A percentile compares a stretch with the other conserved stretches of the same genome.
These are phyloP conservation scores for Phaonia tiefii DNA, from an alignment of 2,888 invertebrate species.

Conservation along the genomic window DNA sequence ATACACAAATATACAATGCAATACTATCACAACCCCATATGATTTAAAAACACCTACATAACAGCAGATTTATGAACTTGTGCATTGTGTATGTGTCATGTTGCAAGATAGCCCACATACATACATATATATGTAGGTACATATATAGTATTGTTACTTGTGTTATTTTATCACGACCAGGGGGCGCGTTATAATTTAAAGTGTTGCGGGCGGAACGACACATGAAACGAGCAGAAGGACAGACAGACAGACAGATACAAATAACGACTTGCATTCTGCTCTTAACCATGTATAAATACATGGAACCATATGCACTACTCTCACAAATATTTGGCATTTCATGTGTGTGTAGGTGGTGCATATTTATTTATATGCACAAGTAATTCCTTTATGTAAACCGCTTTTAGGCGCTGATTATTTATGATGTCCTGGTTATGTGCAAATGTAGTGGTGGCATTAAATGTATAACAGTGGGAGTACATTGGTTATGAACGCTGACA, in stretches of 20 bases:
- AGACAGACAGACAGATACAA: no score
- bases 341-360: not conserved
- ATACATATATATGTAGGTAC: constrained; percentile 8
- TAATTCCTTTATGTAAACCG: constrained; percentile 8
- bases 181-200: constrained; percentile 37
- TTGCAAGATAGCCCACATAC: no score
- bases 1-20: not conserved
- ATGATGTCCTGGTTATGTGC: constrained; percentile 5
- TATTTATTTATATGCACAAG: constrained; percentile 6
- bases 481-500: no score
- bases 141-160: constrained; percentile 3
- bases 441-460: no score
- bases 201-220: constrained; percentile 4
- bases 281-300: no score
- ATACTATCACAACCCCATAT: no score
- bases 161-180: constrained; percentile 4
- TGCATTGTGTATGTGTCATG: no score
- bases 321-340: not conserved
- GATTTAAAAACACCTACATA: no score
- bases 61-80: no score
- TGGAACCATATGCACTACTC: no score
- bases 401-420: constrained; percentile 28
- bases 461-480: no score
- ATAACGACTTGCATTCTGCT: no score
- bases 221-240: not conserved